Evolutionary conservation across 2,888 invertebrate species (phyloP).

Genomic region (Caenorhabditis sp.): DNA sequence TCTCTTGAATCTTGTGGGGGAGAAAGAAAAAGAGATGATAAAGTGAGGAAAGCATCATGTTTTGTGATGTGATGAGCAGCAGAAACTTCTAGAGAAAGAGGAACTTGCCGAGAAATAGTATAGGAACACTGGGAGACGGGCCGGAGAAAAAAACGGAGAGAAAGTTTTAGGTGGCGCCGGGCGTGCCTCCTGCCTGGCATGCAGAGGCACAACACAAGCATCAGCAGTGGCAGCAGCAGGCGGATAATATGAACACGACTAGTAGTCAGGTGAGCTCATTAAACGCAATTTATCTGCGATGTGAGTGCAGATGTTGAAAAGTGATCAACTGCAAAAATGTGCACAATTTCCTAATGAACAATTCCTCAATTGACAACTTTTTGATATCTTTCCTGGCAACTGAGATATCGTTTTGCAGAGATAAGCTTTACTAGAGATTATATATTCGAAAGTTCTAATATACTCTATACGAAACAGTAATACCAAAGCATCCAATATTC

Average conservation of each 20-base stretch:
- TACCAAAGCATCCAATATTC: neutral
- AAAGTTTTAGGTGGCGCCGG: constrained; percentile 62
- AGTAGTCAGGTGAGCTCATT: constrained; percentile 43
- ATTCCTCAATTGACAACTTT: no score
- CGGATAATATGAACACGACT: constrained; percentile 64
- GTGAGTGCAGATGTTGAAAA: no score
- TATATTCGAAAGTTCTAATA: no score
- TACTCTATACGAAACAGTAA: neutral
- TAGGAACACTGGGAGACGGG: constrained; percentile 22
- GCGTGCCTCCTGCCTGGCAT: constrained; percentile 73
- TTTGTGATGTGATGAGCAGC: neutral
- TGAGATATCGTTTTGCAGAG: no score
- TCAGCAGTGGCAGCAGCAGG: constrained; percentile 73
- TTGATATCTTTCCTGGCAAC: no score
- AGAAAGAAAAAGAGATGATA: neutral
- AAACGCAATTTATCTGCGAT: no score
- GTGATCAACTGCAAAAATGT: no score
- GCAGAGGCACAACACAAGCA: constrained; percentile 67
- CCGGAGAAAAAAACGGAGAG: constrained; percentile 20
- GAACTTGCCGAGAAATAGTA: constrained; percentile 19
- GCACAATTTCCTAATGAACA: no score
- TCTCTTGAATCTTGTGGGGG: neutral
- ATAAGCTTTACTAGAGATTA: no score
- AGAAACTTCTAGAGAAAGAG: constrained; percentile 13
- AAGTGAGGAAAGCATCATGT: neutral